phyloP scores from a whole-genome alignment of 2,113 vertebrate species.

The Pyrgilauda ruficollis region DNA sequence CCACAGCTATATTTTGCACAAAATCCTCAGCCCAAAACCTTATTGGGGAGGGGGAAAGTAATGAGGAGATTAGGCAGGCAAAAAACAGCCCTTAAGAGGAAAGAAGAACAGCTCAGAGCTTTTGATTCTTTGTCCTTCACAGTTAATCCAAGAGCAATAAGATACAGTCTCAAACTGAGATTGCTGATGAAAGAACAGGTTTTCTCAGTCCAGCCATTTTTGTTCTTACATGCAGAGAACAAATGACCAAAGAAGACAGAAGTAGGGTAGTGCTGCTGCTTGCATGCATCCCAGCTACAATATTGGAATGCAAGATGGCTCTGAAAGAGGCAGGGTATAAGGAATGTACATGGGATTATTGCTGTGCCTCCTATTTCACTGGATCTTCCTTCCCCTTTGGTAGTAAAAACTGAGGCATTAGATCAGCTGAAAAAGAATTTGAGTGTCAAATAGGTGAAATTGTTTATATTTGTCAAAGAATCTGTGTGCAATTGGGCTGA shows the following conservation, averaged over 20 bases:
- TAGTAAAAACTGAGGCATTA: background rate
- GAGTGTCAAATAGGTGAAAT: background rate
- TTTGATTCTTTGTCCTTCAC: background rate
- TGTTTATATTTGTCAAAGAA: background rate
- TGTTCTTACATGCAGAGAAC: background rate
- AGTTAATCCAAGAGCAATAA: background rate
- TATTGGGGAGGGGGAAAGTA: background rate
- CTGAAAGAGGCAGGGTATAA: background rate
- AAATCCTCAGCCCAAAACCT: background rate
- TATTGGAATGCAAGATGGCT: background rate
- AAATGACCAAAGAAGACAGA: background rate
- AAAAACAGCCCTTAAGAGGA: background rate
- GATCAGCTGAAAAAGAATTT: background rate
- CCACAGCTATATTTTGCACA: background rate
- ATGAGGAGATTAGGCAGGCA: background rate
- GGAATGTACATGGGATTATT: background rate
- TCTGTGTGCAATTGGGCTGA: background rate
- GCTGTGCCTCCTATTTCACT: background rate
- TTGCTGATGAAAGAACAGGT: background rate
- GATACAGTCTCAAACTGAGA: background rate
- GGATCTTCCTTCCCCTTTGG: fast-evolving
- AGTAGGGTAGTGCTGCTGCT: background rate
- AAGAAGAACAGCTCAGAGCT: background rate
- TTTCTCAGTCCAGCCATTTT: background rate
- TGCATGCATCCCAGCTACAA: background rate